A percentile compares a stretch with the other conserved stretches of the same genome.
Evolutionary conservation across 1,140 invertebrate genomes (phyloP).

Genomic region (Heliconius melpomene): DNA sequence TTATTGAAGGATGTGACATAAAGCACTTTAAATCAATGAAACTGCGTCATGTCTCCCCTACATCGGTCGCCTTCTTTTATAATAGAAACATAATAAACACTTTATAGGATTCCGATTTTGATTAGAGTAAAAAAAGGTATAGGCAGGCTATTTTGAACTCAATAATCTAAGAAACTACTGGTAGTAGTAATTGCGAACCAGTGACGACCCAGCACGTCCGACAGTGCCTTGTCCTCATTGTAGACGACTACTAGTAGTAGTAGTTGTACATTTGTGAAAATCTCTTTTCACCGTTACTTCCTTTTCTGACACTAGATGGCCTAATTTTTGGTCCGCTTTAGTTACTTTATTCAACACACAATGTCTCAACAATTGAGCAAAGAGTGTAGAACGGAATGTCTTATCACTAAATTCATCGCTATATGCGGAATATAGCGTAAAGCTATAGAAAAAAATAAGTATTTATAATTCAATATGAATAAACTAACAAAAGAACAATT

Average conservation of each 20-base stretch:
- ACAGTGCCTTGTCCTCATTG: neutral
- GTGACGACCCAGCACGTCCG: neutral
- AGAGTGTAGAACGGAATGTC: too few species aligned
- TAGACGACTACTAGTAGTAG: neutral
- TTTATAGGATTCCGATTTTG: too few species aligned
- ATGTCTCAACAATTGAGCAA: too few species aligned
- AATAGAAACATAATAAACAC: neutral
- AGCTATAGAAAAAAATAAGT: too few species aligned
- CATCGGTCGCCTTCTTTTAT: neutral
- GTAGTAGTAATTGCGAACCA: too few species aligned
- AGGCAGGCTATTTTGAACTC: neutral
- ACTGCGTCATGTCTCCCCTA: neutral
- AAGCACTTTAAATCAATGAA: neutral
- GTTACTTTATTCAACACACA: too few species aligned
- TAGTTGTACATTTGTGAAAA: neutral
- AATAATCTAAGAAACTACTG: too few species aligned
- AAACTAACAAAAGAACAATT: neutral
- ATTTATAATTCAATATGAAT: too few species aligned
- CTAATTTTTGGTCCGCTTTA: neutral
- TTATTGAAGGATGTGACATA: slow-evolving; percentile 1
- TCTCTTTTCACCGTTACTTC: neutral
- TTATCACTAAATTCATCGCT: too few species aligned
- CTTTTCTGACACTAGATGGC: neutral
- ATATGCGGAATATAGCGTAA: too few species aligned
- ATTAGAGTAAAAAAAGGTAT: too few species aligned